Percentiles rank a stretch among this genome's conserved stretches.
These are phyloP conservation scores for Varroa destructor DNA, from an alignment of 1,140 invertebrate species.

Conservation along the genomic window DNA sequence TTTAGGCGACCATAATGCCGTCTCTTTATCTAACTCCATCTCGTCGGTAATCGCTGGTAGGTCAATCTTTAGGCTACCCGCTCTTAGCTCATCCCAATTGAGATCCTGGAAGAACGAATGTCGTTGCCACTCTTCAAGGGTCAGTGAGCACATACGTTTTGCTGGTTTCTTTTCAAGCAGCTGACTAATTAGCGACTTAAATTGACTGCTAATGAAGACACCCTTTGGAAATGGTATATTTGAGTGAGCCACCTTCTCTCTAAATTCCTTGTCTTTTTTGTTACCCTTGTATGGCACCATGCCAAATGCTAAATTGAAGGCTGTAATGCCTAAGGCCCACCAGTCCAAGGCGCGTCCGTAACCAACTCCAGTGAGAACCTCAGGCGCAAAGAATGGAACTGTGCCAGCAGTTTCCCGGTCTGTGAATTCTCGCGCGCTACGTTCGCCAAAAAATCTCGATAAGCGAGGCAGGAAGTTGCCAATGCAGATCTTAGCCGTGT, in stretches of 20 bases:
- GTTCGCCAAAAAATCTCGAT: not conserved
- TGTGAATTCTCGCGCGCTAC: not conserved
- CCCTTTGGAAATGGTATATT: not conserved
- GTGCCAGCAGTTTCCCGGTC: slow-evolving; percentile 9
- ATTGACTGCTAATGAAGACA: not conserved
- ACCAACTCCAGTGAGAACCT: not conserved
- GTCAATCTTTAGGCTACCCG: not conserved
- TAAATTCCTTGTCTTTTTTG: slow-evolving; percentile 1
- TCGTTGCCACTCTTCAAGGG: not conserved
- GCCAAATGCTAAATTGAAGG: not conserved
- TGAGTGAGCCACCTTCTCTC: not conserved
- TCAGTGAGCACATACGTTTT: slow-evolving; percentile 4
- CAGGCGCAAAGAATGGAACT: slow-evolving; percentile 4
- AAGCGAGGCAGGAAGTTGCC: not conserved
- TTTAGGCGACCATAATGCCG: too few relatives aligned
- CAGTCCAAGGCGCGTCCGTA: slow-evolving; percentile 3
- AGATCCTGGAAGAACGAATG: not conserved
- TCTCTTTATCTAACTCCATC: too few relatives aligned
- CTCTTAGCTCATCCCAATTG: not conserved
- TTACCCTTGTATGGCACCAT: not conserved
- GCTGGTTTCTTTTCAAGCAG: not conserved
- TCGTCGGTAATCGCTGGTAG: too few relatives aligned
- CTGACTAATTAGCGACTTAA: not conserved
- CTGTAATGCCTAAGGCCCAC: slow-evolving; percentile 1
- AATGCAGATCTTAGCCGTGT: slow-evolving; percentile 6